phyloP scores from a whole-genome alignment of 2,113 vertebrate genomes.

The Macquaria australasica region DNA sequence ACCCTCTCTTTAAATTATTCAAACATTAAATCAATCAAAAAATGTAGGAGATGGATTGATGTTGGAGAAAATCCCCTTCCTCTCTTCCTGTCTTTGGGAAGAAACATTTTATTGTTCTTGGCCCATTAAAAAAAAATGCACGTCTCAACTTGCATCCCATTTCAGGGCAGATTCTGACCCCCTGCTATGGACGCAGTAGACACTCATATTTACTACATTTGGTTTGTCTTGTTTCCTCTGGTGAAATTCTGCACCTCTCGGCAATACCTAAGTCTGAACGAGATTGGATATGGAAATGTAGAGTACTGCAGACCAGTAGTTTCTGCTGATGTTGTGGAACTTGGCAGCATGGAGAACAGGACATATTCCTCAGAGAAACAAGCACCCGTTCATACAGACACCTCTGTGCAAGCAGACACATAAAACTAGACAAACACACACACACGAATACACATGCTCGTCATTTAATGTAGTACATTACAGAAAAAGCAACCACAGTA shows the following conservation, averaged over 20 bases:
- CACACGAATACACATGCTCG: neutral
- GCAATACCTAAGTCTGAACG: constrained; percentile 63
- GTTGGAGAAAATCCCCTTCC: neutral
- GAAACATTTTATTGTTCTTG: constrained; percentile 36
- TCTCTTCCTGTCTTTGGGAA: constrained; percentile 17
- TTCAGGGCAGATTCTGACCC: constrained; percentile 19
- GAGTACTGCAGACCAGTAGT: constrained; percentile 54
- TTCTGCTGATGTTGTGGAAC: constrained; percentile 77
- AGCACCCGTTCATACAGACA: constrained; percentile 37
- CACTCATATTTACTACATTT: constrained; percentile 62
- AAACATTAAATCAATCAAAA: constrained; percentile 69
- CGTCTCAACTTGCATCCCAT: constrained; percentile 35
- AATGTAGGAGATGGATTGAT: constrained; percentile 50
- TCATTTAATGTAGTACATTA: constrained; percentile 13
- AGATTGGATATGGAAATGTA: constrained; percentile 77
- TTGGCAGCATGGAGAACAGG: constrained; percentile 42
- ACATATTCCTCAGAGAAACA: constrained; percentile 66
- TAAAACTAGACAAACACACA: constrained; percentile 19
- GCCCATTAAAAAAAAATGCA: constrained; percentile 37
- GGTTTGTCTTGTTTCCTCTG: constrained; percentile 58
- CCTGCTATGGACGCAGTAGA: constrained; percentile 6
- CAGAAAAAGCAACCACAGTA: constrained; percentile 4
- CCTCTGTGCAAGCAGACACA: constrained; percentile 26
- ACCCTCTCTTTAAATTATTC: constrained; percentile 69
- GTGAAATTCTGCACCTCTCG: constrained; percentile 62